phyloP scores from a whole-genome alignment of 2,797 vertebrate genomes.

The Coregonus suidteri region DNA sequence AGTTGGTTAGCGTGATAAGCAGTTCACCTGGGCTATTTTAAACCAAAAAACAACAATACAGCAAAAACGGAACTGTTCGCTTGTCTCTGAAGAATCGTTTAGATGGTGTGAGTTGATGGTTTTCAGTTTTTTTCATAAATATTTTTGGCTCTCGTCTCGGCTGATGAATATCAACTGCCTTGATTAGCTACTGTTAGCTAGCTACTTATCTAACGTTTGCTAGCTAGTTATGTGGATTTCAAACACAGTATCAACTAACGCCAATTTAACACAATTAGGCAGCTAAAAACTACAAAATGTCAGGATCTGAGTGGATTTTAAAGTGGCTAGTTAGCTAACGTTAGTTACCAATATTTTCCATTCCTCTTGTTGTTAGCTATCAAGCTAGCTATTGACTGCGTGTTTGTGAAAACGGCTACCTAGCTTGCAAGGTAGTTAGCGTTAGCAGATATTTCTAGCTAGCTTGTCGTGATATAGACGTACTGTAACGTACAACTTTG shows the following conservation, averaged over 20 bases:
- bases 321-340: no score
- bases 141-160: not conserved
- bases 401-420: not conserved
- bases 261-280: no score
- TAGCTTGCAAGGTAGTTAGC: not conserved
- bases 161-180: not conserved
- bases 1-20: conserved; percentile 41
- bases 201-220: no score
- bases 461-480: no score
- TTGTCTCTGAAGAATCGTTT: conserved; percentile 7
- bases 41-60: not conserved
- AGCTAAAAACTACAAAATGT: no score
- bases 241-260: no score
- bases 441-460: no score
- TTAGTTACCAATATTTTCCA: no score
- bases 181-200: not conserved
- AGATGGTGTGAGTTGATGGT: conserved; percentile 33
- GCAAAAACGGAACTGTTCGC: not conserved
- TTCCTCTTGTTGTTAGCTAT: no score
- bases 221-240: no score
- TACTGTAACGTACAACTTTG: not conserved
- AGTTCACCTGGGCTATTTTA: not conserved
- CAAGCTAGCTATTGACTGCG: not conserved
- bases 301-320: no score
- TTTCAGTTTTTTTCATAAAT: not conserved